Base-by-base conservation (phyloP, 2,888 invertebrate species). In the Altica lythri region DNA sequence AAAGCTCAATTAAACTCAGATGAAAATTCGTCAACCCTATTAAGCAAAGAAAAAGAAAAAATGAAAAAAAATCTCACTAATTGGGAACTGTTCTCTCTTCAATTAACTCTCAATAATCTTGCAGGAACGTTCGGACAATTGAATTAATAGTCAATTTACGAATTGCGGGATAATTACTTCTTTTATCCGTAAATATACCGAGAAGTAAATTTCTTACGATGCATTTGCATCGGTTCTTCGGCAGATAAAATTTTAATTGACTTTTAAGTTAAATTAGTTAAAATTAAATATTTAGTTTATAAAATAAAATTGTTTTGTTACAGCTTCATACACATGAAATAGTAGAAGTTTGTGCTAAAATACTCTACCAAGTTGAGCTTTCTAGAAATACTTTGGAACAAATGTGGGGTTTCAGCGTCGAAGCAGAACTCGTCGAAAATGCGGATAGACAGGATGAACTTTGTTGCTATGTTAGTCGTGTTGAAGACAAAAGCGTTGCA, bases 341-440 rank as follows among this genome's bases (percentile, higher is more conserved):
- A 63, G 92, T 96, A 53, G 96, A 97, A 80, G 94, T 97, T 43
- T 95, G 95, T 77, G 92, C 93, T 71, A 97, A 97, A 82, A 92
- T 95, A 72, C 82, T 96, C 62, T 96, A 96, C 79, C 95, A 96
- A 83, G 93, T 96, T 66, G 95, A 96, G 76, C 81, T 97, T 71
- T 90, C 91, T 69, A 84, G 96, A 58, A 88, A 86, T 62, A 91
- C 92, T 6, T 81, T 93, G 69, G 95, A 95, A 70, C 92, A 93
- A 76, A 94, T 95, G 91, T 97, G 96, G 91, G 97, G 97, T 66
- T 95, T 97, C 80, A 93, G 93, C 61, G 95, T 97, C 45, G 97
- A 97, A 78, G 96, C 96, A 2, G 96, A 97, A 78, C 83, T 97
- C 54, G 94, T 95, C 60, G 95, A 96, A 77, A 96, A 96, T 77